Percentiles rank a stretch among this genome's conserved stretches.
Conservation (phyloP, 2,888 invertebrate genomes). For the Nomada hirtipes region DNA sequence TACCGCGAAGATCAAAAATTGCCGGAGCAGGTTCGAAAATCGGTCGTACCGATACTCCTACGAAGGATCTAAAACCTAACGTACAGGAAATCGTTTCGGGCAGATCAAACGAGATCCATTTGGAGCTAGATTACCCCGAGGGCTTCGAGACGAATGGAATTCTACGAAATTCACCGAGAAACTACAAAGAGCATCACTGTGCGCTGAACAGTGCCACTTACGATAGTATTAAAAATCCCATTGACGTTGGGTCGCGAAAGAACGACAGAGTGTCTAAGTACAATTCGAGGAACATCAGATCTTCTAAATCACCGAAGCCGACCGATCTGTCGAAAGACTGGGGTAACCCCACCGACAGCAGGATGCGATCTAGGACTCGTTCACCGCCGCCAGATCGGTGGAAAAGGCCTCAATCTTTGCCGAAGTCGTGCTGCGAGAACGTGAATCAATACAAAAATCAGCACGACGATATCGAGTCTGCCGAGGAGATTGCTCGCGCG, state of each 20-base stretch:
- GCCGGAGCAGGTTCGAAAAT: not conserved
- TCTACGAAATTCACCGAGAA: not conserved
- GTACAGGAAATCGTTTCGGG: not conserved
- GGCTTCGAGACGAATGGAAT: not conserved
- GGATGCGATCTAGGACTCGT: constrained; percentile 31
- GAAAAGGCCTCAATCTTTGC: not conserved
- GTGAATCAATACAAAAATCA: not conserved
- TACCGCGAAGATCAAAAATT: not conserved
- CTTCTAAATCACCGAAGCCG: not conserved
- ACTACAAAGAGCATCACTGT: not conserved
- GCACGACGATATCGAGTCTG: not conserved
- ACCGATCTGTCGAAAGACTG: not conserved
- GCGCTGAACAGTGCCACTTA: not conserved
- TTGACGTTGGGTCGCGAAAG: not conserved
- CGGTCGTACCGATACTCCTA: not conserved
- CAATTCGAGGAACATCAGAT: not conserved
- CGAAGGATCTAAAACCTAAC: not conserved
- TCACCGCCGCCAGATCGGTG: constrained; percentile 27
- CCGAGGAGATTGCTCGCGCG: not conserved
- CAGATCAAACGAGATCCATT: not conserved
- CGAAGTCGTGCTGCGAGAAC: not conserved
- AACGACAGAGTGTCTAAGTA: not conserved
- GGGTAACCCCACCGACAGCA: not conserved
- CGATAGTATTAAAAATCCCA: not conserved
- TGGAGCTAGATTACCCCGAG: not conserved